Evolutionary conservation across 64 coral and sea anemone genomes (phyloP).

Genomic region (Pocillopora damicornis): DNA sequence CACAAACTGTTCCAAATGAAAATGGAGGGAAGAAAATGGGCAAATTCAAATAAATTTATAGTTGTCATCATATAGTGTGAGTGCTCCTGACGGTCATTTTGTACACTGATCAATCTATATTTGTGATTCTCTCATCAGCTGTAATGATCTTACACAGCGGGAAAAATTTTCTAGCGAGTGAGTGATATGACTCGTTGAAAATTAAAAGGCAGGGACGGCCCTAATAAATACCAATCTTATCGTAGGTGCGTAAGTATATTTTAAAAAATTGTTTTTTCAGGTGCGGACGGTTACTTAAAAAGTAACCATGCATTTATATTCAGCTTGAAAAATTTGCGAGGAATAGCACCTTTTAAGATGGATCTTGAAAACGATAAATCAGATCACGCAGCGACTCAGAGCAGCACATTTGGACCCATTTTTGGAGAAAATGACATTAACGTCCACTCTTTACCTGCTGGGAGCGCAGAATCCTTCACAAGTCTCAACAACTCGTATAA

Average conservation of each 20-base stretch:
- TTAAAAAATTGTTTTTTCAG: neutral
- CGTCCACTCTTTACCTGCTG: neutral
- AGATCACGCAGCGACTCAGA: neutral
- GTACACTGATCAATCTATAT: no score
- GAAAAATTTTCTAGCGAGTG: no score
- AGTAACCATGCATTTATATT: constrained; percentile 41
- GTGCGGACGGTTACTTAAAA: neutral
- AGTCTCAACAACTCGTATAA: neutral
- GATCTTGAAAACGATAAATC: neutral
- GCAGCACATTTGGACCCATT: neutral
- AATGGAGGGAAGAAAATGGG: no score
- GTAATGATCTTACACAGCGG: no score
- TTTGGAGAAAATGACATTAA: neutral
- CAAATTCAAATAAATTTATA: no score
- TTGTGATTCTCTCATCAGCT: no score
- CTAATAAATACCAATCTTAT: neutral
- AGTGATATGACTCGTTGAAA: no score
- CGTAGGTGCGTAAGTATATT: neutral
- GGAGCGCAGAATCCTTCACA: neutral
- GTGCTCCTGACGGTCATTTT: no score
- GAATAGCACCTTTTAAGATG: constrained; percentile 16
- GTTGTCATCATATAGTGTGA: no score
- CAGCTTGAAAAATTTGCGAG: constrained; percentile 17
- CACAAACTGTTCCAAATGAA: no score
- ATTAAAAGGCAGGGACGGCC: neutral